Evolutionary conservation across 2,113 vertebrate species (phyloP).

Genomic region (Periophthalmodon schlosseri): DNA sequence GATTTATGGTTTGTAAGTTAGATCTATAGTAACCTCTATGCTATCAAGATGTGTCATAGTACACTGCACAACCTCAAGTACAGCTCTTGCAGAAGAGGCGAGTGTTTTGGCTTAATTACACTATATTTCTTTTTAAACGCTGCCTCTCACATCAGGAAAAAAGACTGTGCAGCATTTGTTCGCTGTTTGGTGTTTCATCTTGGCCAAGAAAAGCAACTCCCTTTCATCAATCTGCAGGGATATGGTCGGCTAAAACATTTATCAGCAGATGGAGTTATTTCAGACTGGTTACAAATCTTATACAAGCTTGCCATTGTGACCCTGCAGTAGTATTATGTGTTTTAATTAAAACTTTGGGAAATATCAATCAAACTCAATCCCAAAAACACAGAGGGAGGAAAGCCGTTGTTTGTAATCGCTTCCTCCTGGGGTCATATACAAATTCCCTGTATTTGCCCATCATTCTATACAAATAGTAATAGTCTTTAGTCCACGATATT

Average conservation of each 20-base stretch:
- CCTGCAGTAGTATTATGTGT: slow-evolving; percentile 15
- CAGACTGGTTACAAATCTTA: slow-evolving; percentile 7
- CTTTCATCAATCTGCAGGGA: background rate
- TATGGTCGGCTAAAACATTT: slow-evolving; percentile 1
- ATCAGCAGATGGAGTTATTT: background rate
- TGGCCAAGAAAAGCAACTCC: background rate
- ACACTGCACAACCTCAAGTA: background rate
- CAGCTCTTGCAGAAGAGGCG: background rate
- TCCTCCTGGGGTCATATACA: background rate
- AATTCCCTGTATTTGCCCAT: background rate
- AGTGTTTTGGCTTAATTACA: background rate
- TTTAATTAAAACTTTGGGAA: background rate
- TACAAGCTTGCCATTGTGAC: slow-evolving; percentile 18
- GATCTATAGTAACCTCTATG: background rate
- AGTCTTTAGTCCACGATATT: slow-evolving; percentile 1
- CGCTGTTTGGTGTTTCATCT: background rate
- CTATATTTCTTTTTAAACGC: background rate
- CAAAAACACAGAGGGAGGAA: background rate
- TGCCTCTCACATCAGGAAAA: background rate
- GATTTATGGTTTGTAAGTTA: background rate
- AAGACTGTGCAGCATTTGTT: slow-evolving; percentile 6
- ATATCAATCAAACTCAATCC: slow-evolving; percentile 4
- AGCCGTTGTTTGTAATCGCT: background rate
- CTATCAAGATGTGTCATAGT: background rate
- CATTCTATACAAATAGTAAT: slow-evolving; percentile 16